A percentile compares a stretch with the other conserved stretches of the same genome.
Conservation (phyloP, 1,140 invertebrate genomes). For the Lasioglossum albipes region DNA sequence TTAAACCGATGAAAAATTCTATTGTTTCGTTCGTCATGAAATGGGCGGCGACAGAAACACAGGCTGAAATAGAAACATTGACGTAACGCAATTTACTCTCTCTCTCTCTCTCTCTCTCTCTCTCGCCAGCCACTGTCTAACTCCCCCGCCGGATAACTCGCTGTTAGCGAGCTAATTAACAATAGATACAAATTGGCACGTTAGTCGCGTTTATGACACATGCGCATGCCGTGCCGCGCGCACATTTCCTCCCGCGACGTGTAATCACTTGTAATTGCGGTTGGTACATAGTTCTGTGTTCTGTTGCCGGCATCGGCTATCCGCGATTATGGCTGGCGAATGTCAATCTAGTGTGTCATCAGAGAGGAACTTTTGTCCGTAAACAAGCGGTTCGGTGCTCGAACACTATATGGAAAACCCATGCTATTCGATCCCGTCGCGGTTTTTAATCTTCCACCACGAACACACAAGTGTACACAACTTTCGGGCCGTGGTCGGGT, state of each 20-base stretch:
- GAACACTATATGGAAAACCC: neutral
- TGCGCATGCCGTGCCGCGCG: slow-evolving; percentile 32
- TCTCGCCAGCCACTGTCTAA: too few species aligned
- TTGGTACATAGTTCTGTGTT: slow-evolving; percentile 35
- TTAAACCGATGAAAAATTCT: too few species aligned
- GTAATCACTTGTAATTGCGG: slow-evolving; percentile 55
- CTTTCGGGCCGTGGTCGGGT: too few species aligned
- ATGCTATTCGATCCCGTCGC: neutral
- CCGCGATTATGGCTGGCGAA: slow-evolving; percentile 32
- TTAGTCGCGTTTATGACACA: slow-evolving; percentile 50
- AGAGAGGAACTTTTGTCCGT: slow-evolving; percentile 4
- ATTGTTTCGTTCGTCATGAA: neutral
- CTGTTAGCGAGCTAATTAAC: slow-evolving; percentile 58
- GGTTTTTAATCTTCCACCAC: neutral
- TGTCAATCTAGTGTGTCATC: slow-evolving; percentile 56
- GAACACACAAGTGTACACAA: too few species aligned
- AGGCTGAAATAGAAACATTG: neutral
- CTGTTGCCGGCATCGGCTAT: slow-evolving; percentile 13
- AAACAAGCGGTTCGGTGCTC: neutral
- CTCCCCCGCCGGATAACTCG: slow-evolving; percentile 42
- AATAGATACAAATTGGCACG: slow-evolving; percentile 54
- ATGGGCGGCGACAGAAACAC: neutral
- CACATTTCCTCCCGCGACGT: slow-evolving; percentile 42
- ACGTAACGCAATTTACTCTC: neutral
- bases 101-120: too few species aligned